phyloP scores from a whole-genome alignment of 1,140 invertebrate genomes.

The Catajapyx aquilonaris region DNA sequence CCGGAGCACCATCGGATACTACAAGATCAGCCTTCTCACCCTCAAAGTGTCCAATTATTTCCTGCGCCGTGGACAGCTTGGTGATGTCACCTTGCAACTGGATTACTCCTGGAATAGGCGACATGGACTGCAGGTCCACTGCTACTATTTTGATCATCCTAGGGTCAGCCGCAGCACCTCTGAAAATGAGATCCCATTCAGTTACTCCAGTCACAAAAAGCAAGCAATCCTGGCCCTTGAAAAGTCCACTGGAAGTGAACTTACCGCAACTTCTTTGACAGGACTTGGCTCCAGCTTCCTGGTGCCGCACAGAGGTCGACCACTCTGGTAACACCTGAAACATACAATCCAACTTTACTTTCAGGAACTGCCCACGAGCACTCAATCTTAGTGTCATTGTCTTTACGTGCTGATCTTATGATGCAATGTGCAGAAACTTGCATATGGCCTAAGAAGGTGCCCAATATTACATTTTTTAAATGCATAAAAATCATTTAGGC shows the following conservation, averaged over 20 bases:
- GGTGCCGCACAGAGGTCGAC: conserved; percentile 97
- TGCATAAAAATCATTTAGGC: too few species aligned
- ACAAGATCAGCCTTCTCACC: conserved; percentile 81
- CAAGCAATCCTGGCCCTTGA: too few species aligned
- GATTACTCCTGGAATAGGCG: conserved; percentile 78
- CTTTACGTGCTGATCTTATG: too few species aligned
- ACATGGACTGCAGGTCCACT: conserved; percentile 96
- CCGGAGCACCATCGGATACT: conserved; percentile 97
- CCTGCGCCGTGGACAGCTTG: conserved; percentile 66
- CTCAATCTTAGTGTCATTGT: too few species aligned
- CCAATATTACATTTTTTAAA: too few species aligned
- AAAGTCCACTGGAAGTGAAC: conserved; percentile 5
- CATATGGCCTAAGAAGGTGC: too few species aligned
- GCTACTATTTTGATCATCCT: conserved; percentile 95
- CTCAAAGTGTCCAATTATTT: conserved; percentile 81
- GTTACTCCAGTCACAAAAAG: too few species aligned
- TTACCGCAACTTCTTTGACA: conserved; percentile 55
- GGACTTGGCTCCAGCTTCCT: conserved; percentile 95
- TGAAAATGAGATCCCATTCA: too few species aligned
- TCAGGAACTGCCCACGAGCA: too few species aligned
- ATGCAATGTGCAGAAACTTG: too few species aligned
- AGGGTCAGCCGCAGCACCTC: too few species aligned
- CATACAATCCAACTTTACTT: too few species aligned
- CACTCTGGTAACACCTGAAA: conserved; percentile 60
- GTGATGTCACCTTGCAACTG: conserved; percentile 98